Base-by-base conservation (phyloP, 2,113 vertebrate species). In the Hippocampus mohnikei region DNA sequence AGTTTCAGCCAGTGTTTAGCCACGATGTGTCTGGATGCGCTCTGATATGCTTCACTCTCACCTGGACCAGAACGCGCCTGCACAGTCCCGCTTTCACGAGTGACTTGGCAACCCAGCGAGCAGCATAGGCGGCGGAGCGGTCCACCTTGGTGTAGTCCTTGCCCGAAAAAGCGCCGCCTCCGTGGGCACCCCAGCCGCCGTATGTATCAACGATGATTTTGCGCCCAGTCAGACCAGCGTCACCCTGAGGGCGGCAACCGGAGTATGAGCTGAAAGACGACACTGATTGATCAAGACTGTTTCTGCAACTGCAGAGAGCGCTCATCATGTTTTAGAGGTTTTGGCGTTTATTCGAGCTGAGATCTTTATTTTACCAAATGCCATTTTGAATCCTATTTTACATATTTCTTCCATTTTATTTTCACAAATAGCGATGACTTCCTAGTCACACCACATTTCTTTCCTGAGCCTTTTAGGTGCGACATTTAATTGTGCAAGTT, bases 131-230 rank as follows among this genome's bases (percentile, higher is more conserved):
- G 2, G 96, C 96, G 1, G 96, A 98, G 42, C 96, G 94, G 73
- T 98, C 96, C 71, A 98, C 96, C 75, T 98, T 98, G 64, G 96
- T 98, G 89, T 97, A 98, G 88, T 98, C 96, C 84, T 98, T 98
- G 21, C 96, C 96, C 15, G 96, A 98, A 83, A 98, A 98, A 16
- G 96, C 96, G 2, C 96, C 96, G 0, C 96, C 96, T 0, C 96
- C 96, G 1, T 98, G 96, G 10, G 96, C 96, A 1, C 96, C 96
- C 96, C 96, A 98, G 9, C 96, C 96, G 0, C 96, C 96, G 0
- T 98, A 98, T 0, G 96, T 98, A 81, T 98, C 96, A 29, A 98
- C 96, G 20, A 98, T 97, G 88, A 98, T 96, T 88, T 98, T 98
- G 8, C 96, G 94, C 3, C 96, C 96, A 0, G 96, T 98, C 82